Evolutionary conservation across 2,113 vertebrate species (phyloP).

Genomic region (Origma solitaria): DNA sequence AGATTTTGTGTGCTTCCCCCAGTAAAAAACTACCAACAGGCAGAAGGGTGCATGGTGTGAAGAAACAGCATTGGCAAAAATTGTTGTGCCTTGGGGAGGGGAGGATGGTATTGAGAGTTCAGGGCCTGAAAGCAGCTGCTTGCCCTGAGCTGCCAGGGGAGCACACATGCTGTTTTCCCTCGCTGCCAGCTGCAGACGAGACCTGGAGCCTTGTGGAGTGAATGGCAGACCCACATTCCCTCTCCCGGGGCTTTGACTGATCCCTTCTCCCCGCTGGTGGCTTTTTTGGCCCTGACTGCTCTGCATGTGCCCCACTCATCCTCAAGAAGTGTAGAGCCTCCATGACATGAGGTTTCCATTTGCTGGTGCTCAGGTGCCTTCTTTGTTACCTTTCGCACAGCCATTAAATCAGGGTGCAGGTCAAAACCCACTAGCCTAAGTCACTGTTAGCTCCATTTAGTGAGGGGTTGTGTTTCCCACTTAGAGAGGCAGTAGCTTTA

Average conservation of each 20-base stretch:
- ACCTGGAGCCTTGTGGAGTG: rapidly evolving
- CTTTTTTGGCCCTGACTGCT: background rate
- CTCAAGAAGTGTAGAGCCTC: background rate
- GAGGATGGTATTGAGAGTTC: background rate
- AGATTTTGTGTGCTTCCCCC: rapidly evolving
- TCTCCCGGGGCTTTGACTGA: background rate
- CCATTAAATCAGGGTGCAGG: background rate
- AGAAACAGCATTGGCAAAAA: background rate
- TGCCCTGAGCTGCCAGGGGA: background rate
- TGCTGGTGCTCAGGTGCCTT: background rate
- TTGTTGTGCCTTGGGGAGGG: background rate
- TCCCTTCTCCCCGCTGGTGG: background rate
- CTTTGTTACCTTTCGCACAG: background rate
- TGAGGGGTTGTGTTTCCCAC: background rate
- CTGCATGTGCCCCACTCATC: background rate
- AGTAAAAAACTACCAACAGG: background rate
- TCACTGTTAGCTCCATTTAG: background rate
- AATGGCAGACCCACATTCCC: rapidly evolving
- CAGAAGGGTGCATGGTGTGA: rapidly evolving
- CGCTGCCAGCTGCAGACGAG: background rate
- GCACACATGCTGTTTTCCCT: rapidly evolving
- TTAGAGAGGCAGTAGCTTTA: background rate
- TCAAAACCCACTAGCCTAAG: background rate
- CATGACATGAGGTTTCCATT: background rate
- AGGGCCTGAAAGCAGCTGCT: background rate